Evolutionary conservation across 2,888 invertebrate genomes (phyloP).

Genomic region (Maniola hyperantus): DNA sequence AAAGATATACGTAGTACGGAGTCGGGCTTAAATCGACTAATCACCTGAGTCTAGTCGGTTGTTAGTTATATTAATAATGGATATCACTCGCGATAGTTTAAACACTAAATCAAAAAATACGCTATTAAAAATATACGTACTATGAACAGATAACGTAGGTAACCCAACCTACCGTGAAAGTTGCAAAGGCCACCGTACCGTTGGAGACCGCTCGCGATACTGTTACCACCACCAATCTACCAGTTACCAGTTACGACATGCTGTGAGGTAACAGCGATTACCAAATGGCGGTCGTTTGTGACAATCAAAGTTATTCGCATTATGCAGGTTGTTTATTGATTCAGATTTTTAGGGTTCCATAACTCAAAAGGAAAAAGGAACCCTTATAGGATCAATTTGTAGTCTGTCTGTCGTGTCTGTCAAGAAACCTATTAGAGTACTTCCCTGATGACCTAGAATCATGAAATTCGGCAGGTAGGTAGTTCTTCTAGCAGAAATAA

Average conservation of each 20-base stretch:
- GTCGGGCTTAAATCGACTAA: too few species aligned
- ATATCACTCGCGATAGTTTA: too few species aligned
- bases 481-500: too few species aligned
- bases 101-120: constrained; percentile 23
- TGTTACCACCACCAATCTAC: constrained; percentile 26
- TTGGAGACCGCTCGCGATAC: constrained; percentile 33
- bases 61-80: too few species aligned
- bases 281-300: constrained; percentile 27
- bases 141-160: background rate
- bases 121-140: constrained; percentile 3
- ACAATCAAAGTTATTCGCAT: constrained; percentile 5
- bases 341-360: background rate
- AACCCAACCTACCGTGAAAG: constrained; percentile 35
- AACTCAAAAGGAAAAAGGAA: too few species aligned
- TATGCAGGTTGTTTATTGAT: background rate
- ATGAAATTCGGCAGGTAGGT: too few species aligned
- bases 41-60: too few species aligned
- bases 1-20: too few species aligned
- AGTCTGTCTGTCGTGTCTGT: too few species aligned
- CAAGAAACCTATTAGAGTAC: too few species aligned
- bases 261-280: constrained; percentile 34
- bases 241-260: constrained; percentile 26
- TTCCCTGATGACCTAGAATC: too few species aligned
- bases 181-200: constrained; percentile 33
- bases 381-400: too few species aligned